Conservation (phyloP, 2,113 vertebrate species). For the Myiopsitta monachus region DNA sequence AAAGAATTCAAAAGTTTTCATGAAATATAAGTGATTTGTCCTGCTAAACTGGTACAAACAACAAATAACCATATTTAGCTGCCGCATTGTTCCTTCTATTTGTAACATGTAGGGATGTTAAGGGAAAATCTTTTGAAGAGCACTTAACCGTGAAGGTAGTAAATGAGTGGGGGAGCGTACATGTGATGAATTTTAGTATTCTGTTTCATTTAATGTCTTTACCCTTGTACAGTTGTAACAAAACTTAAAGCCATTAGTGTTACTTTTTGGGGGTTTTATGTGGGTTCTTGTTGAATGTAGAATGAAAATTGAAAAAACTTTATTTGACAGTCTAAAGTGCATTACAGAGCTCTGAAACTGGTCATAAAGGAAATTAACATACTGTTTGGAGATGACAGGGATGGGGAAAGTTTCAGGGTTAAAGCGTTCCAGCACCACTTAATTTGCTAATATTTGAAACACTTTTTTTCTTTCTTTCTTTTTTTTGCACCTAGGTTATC, state of each 20-base stretch:
- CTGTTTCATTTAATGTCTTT: neutral
- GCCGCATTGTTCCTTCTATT: neutral
- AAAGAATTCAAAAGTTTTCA: neutral
- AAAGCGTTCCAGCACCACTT: neutral
- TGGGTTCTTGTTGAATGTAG: neutral
- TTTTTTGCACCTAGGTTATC: slow-evolving; percentile 78
- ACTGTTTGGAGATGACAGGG: neutral
- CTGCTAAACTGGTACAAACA: neutral
- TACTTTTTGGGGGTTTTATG: neutral
- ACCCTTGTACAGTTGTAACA: neutral
- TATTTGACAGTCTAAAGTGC: neutral
- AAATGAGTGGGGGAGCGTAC: neutral
- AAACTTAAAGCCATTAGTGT: neutral
- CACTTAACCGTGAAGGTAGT: neutral
- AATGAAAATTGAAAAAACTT: neutral
- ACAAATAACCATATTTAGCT: neutral
- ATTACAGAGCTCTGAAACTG: neutral
- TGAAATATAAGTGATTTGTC: neutral
- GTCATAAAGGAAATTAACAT: neutral
- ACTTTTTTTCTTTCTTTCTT: neutral
- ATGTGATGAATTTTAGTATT: neutral
- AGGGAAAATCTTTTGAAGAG: neutral
- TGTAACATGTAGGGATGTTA: neutral
- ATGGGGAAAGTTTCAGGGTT: neutral
- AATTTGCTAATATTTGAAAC: neutral